A percentile compares a stretch with the other conserved stretches of the same genome.
These are phyloP conservation scores for Epizoanthus scotinus DNA, from an alignment of 92 coral and sea anemone species.

Conservation along the genomic window DNA sequence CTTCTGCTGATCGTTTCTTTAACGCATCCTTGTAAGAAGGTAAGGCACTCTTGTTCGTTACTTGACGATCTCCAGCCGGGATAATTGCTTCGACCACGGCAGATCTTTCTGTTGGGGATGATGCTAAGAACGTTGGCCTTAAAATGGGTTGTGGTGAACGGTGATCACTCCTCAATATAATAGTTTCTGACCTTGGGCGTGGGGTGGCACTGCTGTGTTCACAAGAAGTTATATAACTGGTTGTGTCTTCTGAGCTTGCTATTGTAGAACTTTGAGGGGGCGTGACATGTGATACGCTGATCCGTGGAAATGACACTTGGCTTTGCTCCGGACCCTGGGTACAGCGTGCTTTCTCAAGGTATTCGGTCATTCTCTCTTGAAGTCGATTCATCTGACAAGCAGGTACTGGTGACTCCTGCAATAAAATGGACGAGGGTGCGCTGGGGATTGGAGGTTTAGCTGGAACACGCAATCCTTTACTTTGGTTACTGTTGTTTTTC, in stretches of 20 bases:
- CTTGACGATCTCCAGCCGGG: neutral
- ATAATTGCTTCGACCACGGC: neutral
- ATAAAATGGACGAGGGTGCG: neutral
- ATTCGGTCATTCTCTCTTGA: neutral
- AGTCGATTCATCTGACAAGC: neutral
- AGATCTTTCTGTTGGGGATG: neutral
- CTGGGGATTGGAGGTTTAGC: neutral
- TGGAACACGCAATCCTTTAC: neutral
- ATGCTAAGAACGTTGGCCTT: neutral
- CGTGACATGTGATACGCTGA: neutral
- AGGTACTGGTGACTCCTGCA: neutral
- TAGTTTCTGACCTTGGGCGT: neutral
- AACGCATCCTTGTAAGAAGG: slow-evolving; percentile 1
- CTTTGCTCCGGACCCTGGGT: neutral
- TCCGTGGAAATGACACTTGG: neutral
- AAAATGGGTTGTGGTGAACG: slow-evolving; percentile 10
- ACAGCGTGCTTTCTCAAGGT: neutral
- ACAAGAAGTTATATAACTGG: neutral
- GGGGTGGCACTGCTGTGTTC: neutral
- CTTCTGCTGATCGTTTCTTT: neutral
- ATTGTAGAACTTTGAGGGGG: slow-evolving; percentile 5
- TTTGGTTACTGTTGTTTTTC: neutral
- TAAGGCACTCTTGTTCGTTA: neutral
- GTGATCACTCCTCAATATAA: neutral
- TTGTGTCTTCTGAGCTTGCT: neutral